Conservation (phyloP, 2,888 invertebrate genomes). For the Drosophila nigritarsus region DNA sequence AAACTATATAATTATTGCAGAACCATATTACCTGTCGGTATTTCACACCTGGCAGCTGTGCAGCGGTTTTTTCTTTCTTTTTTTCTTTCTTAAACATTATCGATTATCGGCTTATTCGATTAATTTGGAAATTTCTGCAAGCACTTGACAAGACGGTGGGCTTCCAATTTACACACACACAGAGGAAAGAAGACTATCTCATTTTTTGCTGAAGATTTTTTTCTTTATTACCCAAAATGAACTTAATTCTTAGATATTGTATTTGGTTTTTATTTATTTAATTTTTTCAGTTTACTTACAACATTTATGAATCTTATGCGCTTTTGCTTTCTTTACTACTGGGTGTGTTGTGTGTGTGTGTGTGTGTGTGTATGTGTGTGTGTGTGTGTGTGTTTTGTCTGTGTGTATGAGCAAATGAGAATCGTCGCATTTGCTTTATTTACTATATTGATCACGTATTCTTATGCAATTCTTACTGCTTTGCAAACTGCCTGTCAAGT, state of each 20-base stretch:
- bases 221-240: conserved; percentile 74
- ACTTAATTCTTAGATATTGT: conserved; percentile 53
- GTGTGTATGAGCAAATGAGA: conserved; percentile 12
- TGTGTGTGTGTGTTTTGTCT: conserved; percentile 10
- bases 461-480: conserved; percentile 12
- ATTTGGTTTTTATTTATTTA: conserved; percentile 6
- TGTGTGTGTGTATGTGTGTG: background rate
- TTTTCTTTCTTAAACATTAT: background rate
- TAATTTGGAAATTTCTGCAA: conserved; percentile 17
- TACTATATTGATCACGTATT: conserved; percentile 21
- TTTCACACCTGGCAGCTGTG: conserved; percentile 33
- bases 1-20: conserved; percentile 43
- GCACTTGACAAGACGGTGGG: background rate
- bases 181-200: conserved; percentile 16
- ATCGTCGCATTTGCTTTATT: conserved; percentile 7
- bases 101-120: background rate
- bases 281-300: conserved; percentile 50
- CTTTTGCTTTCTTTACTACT: conserved; percentile 34
- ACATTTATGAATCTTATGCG: conserved; percentile 62
- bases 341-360: conserved; percentile 12
- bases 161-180: background rate
- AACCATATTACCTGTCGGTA: conserved; percentile 63
- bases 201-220: conserved; percentile 54
- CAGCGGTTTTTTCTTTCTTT: conserved; percentile 10
- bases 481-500: background rate